These are phyloP conservation scores for Philotrypesis tridentata DNA, from an alignment of 1,140 invertebrate species.

Conservation along the genomic window DNA sequence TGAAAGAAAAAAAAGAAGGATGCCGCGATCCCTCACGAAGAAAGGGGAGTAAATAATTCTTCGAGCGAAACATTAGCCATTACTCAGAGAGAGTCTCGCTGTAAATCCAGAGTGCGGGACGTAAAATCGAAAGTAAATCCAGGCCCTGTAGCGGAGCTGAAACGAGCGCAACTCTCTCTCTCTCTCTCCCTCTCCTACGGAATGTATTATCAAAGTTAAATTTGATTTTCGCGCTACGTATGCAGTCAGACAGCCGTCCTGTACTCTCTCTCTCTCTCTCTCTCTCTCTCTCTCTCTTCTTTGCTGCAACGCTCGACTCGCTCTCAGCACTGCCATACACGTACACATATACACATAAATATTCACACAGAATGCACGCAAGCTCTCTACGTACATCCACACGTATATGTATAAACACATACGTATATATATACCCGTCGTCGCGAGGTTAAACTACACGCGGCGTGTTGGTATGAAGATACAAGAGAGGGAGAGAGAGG, in stretches of 20 bases:
- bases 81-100: background rate
- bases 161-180: background rate
- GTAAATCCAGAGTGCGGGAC: background rate
- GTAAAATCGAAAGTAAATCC: background rate
- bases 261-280: too few species aligned
- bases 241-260: background rate
- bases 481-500: background rate
- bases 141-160: background rate
- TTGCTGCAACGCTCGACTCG: background rate
- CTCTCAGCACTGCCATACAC: background rate
- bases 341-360: too few species aligned
- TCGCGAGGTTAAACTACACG: background rate
- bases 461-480: background rate
- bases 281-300: too few species aligned
- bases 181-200: too few species aligned
- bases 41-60: background rate
- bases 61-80: background rate
- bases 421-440: too few species aligned
- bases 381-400: background rate
- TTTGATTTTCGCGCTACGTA: slow-evolving; percentile 25
- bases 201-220: slow-evolving; percentile 44
- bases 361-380: background rate
- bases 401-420: background rate
- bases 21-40: too few species aligned
- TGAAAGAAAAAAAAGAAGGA: background rate